A percentile compares a stretch with the other conserved stretches of the same genome.
phyloP scores from a whole-genome alignment of 2,113 vertebrate species.

The Diphyllodes magnificus region DNA sequence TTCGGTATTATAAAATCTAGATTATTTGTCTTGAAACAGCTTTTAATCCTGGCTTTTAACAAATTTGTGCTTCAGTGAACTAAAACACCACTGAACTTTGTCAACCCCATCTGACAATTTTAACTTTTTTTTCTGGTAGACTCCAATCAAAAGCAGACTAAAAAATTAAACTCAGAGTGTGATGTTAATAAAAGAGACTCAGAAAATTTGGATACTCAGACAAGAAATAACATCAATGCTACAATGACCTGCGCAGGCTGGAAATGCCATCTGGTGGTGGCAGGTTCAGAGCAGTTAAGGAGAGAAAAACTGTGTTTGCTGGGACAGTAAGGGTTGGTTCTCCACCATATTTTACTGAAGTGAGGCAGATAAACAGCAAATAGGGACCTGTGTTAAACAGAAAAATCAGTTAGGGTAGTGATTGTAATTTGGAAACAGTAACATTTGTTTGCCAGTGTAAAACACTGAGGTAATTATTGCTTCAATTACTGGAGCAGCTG shows the following conservation, averaged over 20 bases:
- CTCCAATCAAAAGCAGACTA: neutral
- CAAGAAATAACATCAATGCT: neutral
- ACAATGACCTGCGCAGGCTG: neutral
- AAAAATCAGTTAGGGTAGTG: neutral
- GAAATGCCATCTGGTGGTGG: slow-evolving; percentile 60
- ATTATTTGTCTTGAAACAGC: neutral
- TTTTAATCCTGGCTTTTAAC: neutral
- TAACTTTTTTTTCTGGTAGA: neutral
- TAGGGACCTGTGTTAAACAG: neutral
- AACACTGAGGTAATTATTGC: neutral
- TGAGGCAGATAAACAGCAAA: neutral
- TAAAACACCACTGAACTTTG: neutral
- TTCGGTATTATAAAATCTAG: neutral
- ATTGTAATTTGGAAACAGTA: neutral
- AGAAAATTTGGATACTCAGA: neutral
- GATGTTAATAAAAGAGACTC: neutral
- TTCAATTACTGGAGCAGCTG: neutral
- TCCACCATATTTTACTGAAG: neutral
- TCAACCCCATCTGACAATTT: neutral
- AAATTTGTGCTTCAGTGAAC: neutral
- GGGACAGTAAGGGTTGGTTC: neutral
- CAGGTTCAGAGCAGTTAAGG: neutral
- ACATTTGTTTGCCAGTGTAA: neutral
- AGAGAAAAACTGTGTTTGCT: neutral
- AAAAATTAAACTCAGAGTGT: neutral